These are phyloP conservation scores for Aphidoletes aphidimyza DNA, from an alignment of 2,888 invertebrate genomes.

Conservation along the genomic window DNA sequence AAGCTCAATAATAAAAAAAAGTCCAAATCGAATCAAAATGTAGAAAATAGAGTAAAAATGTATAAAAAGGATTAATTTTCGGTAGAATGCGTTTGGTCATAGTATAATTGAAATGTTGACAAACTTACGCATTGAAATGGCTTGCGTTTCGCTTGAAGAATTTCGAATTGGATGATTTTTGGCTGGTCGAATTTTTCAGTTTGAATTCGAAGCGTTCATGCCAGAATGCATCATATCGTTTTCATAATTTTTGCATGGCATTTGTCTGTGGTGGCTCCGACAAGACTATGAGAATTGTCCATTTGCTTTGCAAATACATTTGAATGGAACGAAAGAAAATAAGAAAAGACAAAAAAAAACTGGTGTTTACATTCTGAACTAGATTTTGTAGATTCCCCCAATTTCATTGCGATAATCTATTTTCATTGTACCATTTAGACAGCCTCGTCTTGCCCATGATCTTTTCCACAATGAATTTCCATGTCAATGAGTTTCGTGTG, in stretches of 20 bases:
- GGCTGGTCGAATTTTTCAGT: not conserved
- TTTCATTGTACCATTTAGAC: not conserved
- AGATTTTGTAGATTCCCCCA: not conserved
- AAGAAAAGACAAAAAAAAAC: not conserved
- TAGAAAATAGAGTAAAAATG: not conserved
- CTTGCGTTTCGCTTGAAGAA: slow-evolving; percentile 11
- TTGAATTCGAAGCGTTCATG: slow-evolving; percentile 10
- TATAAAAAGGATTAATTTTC: not conserved
- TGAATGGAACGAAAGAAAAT: not conserved
- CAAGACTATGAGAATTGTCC: not conserved
- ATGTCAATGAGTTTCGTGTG: not conserved
- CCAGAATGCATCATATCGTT: not conserved
- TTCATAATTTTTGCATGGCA: slow-evolving; percentile 19
- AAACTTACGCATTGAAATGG: not conserved
- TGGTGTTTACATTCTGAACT: not conserved
- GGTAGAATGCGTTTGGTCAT: not conserved
- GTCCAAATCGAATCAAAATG: not conserved
- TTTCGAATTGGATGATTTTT: slow-evolving; percentile 22
- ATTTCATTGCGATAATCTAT: not conserved
- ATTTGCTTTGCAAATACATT: not conserved
- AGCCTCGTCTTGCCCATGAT: not conserved
- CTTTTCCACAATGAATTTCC: not conserved
- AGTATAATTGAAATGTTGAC: not conserved
- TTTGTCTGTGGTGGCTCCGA: not conserved
- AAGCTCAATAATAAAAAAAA: not conserved